Percentiles rank a stretch among this genome's conserved stretches.
Evolutionary conservation across 2,797 vertebrate species (phyloP).

Genomic region (Chromobotia macracanthus): DNA sequence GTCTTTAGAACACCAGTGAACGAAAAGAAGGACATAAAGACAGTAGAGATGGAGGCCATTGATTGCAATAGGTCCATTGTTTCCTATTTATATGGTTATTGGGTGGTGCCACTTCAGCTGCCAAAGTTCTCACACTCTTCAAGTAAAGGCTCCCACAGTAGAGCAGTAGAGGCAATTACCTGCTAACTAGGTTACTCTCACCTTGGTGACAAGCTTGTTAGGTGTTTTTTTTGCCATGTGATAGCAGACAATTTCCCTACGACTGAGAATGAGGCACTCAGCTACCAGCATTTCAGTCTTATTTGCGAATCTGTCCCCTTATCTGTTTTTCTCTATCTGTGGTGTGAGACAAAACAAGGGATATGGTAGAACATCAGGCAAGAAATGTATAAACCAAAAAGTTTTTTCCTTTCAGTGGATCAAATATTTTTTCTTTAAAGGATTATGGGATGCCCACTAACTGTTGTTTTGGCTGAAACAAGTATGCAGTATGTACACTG

Average conservation of each 20-base stretch:
- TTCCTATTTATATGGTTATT: conserved; percentile 86
- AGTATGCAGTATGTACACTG: neutral
- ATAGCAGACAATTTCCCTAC: conserved; percentile 78
- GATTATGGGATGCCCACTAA: neutral
- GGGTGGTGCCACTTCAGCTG: conserved; percentile 68
- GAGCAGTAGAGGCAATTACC: conserved; percentile 82
- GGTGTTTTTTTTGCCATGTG: conserved; percentile 72
- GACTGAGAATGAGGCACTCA: conserved; percentile 53
- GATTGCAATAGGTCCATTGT: conserved; percentile 79
- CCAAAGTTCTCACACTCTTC: conserved; percentile 81
- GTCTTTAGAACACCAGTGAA: conserved; percentile 37
- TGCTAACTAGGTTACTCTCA: conserved; percentile 84
- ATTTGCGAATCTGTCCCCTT: neutral
- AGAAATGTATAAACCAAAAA: neutral
- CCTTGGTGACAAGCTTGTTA: conserved; percentile 82
- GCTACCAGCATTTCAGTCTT: conserved; percentile 66
- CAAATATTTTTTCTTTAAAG: too few relatives aligned
- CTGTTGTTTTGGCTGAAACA: neutral
- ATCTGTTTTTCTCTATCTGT: neutral
- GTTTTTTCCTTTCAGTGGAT: neutral
- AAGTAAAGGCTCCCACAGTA: conserved; percentile 68
- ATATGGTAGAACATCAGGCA: neutral
- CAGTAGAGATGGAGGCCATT: conserved; percentile 60
- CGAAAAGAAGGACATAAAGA: conserved; percentile 61
- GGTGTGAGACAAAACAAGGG: neutral